phyloP scores from a whole-genome alignment of 2,888 invertebrate species.

The Microctonus hyperodae region DNA sequence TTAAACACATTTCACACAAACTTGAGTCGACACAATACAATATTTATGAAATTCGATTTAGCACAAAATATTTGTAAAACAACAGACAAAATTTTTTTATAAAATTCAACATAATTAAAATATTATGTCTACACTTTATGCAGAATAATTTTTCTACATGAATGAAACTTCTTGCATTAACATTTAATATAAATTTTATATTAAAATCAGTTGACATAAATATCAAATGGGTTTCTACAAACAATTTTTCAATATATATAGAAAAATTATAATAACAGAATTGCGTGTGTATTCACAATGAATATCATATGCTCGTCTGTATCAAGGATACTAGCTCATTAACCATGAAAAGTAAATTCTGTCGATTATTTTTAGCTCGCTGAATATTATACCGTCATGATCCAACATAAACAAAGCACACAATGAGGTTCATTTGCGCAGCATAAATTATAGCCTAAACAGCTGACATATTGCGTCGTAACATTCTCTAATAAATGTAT shows the following conservation, averaged over 20 bases:
- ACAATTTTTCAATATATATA: too few species aligned
- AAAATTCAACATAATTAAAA: too few species aligned
- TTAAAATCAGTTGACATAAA: background rate
- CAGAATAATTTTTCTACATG: too few species aligned
- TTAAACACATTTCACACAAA: too few species aligned
- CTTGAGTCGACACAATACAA: too few species aligned
- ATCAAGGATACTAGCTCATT: constrained; percentile 13
- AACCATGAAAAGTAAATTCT: constrained; percentile 23
- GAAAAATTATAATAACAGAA: background rate
- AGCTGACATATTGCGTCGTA: constrained; percentile 36
- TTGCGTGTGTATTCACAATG: background rate
- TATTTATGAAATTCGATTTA: too few species aligned
- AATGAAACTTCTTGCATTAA: too few species aligned
- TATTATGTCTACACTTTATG: too few species aligned
- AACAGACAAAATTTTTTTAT: too few species aligned
- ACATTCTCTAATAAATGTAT: constrained; percentile 12
- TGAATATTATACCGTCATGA: constrained; percentile 5
- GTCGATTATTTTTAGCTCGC: constrained; percentile 21
- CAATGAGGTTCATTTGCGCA: constrained; percentile 37
- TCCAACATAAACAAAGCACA: constrained; percentile 35
- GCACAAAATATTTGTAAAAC: too few species aligned
- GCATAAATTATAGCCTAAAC: constrained; percentile 36
- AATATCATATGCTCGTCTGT: background rate
- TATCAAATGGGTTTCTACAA: too few species aligned
- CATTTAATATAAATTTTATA: background rate